These are phyloP conservation scores for Anagyrus pseudococci DNA, from an alignment of 2,888 invertebrate species.

Conservation along the genomic window DNA sequence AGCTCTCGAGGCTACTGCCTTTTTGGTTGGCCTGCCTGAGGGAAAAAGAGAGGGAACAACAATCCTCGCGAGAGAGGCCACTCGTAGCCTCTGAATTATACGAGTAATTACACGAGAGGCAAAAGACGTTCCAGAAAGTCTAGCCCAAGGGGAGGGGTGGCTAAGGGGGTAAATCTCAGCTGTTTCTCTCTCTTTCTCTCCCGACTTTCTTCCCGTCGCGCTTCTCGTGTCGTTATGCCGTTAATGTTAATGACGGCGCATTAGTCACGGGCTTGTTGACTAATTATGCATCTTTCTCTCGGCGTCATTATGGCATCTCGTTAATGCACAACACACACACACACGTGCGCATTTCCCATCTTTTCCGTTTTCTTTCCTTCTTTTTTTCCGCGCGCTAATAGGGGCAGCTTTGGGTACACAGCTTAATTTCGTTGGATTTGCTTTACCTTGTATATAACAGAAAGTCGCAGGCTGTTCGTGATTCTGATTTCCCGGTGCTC, in stretches of 20 bases:
- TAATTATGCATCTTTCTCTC: constrained; percentile 25
- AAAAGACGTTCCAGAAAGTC: neutral
- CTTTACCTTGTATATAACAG: too few species aligned
- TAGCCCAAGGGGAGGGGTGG: neutral
- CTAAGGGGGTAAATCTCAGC: too few species aligned
- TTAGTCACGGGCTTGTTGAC: constrained; percentile 27
- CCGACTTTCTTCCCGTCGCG: neutral
- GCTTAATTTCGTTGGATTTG: too few species aligned
- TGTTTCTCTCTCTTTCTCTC: neutral
- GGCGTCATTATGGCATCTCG: neutral
- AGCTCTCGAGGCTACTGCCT: too few species aligned
- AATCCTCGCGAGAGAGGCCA: neutral
- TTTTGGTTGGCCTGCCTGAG: too few species aligned
- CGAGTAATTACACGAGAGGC: constrained; percentile 21
- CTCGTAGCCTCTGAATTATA: constrained; percentile 7
- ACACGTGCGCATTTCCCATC: neutral
- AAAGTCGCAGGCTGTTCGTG: too few species aligned
- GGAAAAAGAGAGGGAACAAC: too few species aligned
- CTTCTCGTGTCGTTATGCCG: constrained; percentile 8
- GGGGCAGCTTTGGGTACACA: too few species aligned
- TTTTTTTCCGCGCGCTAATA: too few species aligned
- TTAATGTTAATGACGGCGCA: constrained; percentile 21
- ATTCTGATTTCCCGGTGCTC: too few species aligned
- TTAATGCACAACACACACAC: neutral
- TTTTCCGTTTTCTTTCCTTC: too few species aligned